Base-by-base conservation (phyloP, 53 echinoderm and acorn worm genomes). In the Astropecten irregularis region DNA sequence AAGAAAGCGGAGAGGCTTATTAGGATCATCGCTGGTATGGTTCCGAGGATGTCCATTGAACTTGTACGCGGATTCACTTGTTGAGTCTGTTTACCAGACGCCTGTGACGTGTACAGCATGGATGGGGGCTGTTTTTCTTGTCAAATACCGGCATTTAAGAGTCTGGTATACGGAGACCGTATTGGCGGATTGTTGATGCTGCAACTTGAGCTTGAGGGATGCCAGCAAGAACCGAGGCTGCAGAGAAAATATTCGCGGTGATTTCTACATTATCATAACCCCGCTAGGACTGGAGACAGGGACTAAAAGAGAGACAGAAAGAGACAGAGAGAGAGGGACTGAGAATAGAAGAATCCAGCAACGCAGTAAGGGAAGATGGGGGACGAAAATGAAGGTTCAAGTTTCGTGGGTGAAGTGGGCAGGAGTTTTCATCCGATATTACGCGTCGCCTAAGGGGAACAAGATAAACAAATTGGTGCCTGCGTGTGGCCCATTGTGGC, bases 351-450 rank as follows among this genome's bases (percentile, higher is more conserved):
- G 6, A 64, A 2, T 34, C 37, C 10, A 31, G 56, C 28, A 58
- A 40, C n/a, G 66, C 34, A 66, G 36, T 66, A 66, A 37, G 29
- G 77, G 28, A 57, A 60, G 79, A 79, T 40, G 61, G 62, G 79
- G n/a, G 42, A 60, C 46, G 56, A 79, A 79, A 79, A 62, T 79
- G 86, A 64, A 55, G 76, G 57, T 64, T 85, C 69, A 44, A 59
- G 66, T 85, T 85, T 85, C 74, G 25, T 73, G 73, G 58, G 36
- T 85, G 74, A 74, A 85, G 86, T 85, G 76, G 79, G 53, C 70
- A 49, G 76, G 86, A 74, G 58, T 57, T 60, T 74, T 50, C 58
- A 74, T 51, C 54, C 29, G 74, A 85, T 62, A 74, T 63, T 79
- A 64, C 40, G 64, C 65, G 63, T 72, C 37, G 86, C 86, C 86